Base-by-base conservation (phyloP, 2,888 invertebrate genomes). In the Myopa testacea region DNA sequence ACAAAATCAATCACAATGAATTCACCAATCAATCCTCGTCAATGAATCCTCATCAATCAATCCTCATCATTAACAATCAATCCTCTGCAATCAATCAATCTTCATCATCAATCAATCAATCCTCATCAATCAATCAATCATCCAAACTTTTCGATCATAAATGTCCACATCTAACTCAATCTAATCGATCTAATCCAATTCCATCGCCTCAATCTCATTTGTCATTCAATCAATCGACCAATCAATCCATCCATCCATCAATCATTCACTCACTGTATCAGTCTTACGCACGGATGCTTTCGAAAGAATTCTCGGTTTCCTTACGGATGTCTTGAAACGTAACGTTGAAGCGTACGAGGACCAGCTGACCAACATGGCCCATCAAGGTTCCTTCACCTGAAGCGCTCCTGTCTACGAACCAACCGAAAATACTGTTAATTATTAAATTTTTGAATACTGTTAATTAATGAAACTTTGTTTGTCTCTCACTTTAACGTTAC, bases 251-350 rank as follows among this genome's bases (percentile, higher is more conserved):
- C 34, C 40, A 12, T 38, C 40, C 50, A 37, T 52, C 74, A 50
- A 71, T 69, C 50, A 60, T 19, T 73, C 45, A 63, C 34, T 63
- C 52, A 10, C 38, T 68, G 3, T 19, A 38, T 50, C 69, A 97
- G 98, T 98, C 91, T 92, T 99, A 90, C 98, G 98, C 90, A 97
- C 97, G 86, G 95, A 96, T 86, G 98, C 98, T 78, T 99, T 99
- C 90, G 98, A 98, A 90, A 94, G 99, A 75, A 93, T 99, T 82
- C 92, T 99, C 85, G 99, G 99, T 76, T 97, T 97, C 76, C 98
- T 98, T 90, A 97, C 98, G 96, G 96, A 98, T 89, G 93, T 98
- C 77, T 96, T 99, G 96, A 97, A 98, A 91, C 94, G 98, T 85
- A 98, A 97, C 91, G 97, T 98, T 86, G 94, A 95, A 89, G 95